Conservation (phyloP, 53 echinoderm and acorn worm species). For the Echinarachnius parma region DNA sequence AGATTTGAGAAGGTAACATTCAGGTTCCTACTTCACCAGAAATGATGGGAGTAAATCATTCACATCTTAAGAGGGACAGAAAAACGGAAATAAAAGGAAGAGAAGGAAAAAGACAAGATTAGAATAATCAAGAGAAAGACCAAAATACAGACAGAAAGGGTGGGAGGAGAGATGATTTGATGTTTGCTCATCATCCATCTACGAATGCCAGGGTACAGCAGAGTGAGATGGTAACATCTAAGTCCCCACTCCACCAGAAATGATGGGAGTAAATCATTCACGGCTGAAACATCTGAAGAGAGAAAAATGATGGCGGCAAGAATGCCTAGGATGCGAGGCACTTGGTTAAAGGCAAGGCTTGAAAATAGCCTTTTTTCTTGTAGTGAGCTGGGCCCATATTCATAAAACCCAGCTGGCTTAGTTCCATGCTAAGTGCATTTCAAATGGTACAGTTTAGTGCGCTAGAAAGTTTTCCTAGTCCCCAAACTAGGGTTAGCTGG, state of each 20-base stretch:
- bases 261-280: conserved; percentile 23
- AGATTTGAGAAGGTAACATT: conserved; percentile 29
- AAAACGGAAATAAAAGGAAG: not conserved
- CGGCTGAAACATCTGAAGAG: not conserved
- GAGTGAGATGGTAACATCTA: conserved; percentile 19
- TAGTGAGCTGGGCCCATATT: too few relatives aligned
- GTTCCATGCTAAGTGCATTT: too few relatives aligned
- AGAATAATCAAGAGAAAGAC: not conserved
- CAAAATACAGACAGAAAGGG: not conserved
- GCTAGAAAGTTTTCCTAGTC: too few relatives aligned
- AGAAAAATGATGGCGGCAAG: conserved; percentile 18
- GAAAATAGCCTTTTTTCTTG: too few relatives aligned
- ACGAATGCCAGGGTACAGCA: not conserved
- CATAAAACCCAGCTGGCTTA: too few relatives aligned
- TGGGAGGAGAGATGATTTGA: too few relatives aligned
- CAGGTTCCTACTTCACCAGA: conserved; percentile 10
- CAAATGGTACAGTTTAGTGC: too few relatives aligned
- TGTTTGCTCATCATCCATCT: not conserved
- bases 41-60: conserved; percentile 26
- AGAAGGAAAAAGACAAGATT: not conserved
- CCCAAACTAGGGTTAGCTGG: too few relatives aligned
- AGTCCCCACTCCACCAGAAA: conserved; percentile 10
- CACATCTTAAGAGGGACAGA: too few relatives aligned
- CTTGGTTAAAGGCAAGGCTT: too few relatives aligned
- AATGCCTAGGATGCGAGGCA: too few relatives aligned